Base-by-base conservation (phyloP, 1,140 invertebrate genomes). In the Drosophila nikananu region DNA sequence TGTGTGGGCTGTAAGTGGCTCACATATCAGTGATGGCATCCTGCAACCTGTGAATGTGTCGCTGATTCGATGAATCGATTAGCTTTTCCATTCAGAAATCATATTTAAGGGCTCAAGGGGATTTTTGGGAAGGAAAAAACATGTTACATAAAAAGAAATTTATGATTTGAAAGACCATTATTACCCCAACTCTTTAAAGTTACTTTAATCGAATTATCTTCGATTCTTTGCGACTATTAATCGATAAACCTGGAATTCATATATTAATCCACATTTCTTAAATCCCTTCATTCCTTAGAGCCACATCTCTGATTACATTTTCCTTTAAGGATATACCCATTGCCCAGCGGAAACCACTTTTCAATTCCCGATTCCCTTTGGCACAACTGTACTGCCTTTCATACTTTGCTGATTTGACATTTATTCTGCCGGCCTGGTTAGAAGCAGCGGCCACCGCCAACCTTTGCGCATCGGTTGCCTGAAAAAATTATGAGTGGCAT, bases 401-500 rank as follows among this genome's bases (percentile, higher is more conserved):
- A 65, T 65, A 67, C 83, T 73, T 73, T 68, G 84, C 83, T 81
- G 83, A 84, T 84, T 79, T 90, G 74, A 77, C 84, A 83, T 74
- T 81, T 89, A 79, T 54, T 68, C 54, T 44, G 30, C 10, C 37
- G 32, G 23, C 68, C 35, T 17, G 17, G 58, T 81, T 60, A 66
- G 49, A 39, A 19, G 46, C n/a, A n/a, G n/a, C 51, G 49, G 52
- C 70, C 59, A 73, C 48, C 51, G 77, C 49, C 74, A 87, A 77
- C 83, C 74, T 77, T 86, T 79, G 83, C 83, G 79, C 83, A 82
- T 82, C 79, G 83, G 65, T 63, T 64, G 83, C 65, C 77, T 82
- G 83, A 87, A 83, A 82, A 86, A 68, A 82, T 82, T 83, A 86
- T 87, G 83, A 87, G 74, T 70, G 46, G 84, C 86, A 89, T 89